A percentile compares a stretch with the other conserved stretches of the same genome.
phyloP scores from a whole-genome alignment of 1,140 invertebrate species.

The Colletes latitarsis region DNA sequence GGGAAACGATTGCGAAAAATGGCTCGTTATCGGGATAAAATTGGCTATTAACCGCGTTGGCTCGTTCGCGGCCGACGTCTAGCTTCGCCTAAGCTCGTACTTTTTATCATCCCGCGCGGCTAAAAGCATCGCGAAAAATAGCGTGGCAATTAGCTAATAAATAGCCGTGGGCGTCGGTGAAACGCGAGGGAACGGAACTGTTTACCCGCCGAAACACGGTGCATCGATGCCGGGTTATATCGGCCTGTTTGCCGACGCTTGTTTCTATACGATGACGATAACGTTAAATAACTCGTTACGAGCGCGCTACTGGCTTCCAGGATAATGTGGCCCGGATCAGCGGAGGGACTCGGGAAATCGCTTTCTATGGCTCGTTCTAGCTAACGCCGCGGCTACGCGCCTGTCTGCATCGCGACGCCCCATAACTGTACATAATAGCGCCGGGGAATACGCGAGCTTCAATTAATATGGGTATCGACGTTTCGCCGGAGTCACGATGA shows the following conservation, averaged over 20 bases:
- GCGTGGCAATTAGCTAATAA: constrained; percentile 65
- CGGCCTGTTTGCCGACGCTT: constrained; percentile 31
- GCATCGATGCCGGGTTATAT: constrained; percentile 20
- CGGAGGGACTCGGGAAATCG: constrained; percentile 27
- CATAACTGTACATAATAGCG: constrained; percentile 51
- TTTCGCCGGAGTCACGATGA: constrained; percentile 16
- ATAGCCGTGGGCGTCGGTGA: constrained; percentile 9
- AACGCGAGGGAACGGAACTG: neutral
- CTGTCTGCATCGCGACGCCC: constrained; percentile 43
- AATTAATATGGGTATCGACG: constrained; percentile 61
- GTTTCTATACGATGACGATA: constrained; percentile 41
- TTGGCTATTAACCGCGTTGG: constrained; percentile 47
- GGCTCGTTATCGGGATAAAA: constrained; percentile 46
- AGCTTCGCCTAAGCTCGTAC: constrained; percentile 17
- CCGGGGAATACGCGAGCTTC: constrained; percentile 39
- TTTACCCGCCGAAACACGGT: neutral
- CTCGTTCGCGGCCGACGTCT: neutral
- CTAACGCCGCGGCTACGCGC: constrained; percentile 17
- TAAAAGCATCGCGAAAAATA: constrained; percentile 67
- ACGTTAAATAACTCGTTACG: constrained; percentile 55
- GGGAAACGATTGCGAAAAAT: constrained; percentile 35
- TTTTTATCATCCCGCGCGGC: constrained; percentile 61
- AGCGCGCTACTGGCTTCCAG: constrained; percentile 13
- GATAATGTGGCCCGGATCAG: constrained; percentile 41
- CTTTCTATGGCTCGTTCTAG: constrained; percentile 49